Evolutionary conservation across 2,113 vertebrate species (phyloP).

Genomic region (Psephotus haematonotus): DNA sequence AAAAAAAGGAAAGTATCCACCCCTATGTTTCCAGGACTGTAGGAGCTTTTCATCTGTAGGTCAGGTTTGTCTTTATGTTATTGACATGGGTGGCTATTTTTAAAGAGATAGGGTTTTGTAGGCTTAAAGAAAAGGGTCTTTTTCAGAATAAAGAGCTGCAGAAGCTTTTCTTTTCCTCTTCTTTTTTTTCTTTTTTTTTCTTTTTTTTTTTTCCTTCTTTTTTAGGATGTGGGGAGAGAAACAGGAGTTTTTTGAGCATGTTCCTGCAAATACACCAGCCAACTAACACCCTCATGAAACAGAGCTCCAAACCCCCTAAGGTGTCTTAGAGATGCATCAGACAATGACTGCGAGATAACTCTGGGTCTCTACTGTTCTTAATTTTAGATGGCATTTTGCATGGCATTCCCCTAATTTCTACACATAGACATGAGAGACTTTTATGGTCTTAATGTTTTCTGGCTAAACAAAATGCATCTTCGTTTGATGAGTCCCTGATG

Average conservation of each 20-base stretch:
- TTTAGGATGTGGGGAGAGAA: accelerated
- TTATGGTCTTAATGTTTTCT: not conserved
- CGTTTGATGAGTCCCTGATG: not conserved
- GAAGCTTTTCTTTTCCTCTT: not conserved
- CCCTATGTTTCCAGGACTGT: not conserved
- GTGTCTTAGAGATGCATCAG: not conserved
- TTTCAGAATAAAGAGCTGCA: not conserved
- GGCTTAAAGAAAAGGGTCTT: not conserved
- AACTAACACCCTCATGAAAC: not conserved
- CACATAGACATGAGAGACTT: not conserved
- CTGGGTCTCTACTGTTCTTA: not conserved
- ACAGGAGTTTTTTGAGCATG: not conserved
- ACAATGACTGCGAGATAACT: not conserved
- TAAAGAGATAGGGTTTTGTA: not conserved
- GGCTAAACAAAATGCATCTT: not conserved
- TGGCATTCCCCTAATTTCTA: not conserved
- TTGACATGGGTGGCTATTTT: not conserved
- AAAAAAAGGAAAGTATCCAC: not conserved
- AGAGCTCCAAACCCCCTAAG: not conserved
- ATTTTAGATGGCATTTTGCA: not conserved
- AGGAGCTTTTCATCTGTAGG: not conserved
- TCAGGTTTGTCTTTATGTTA: not conserved
- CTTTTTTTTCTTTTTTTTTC: not conserved
- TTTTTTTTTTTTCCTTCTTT: not conserved
- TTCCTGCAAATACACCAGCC: not conserved